Percentiles rank a stretch among this genome's conserved stretches.
phyloP scores from a whole-genome alignment of 2,113 vertebrate genomes.

The Ameiurus melas region DNA sequence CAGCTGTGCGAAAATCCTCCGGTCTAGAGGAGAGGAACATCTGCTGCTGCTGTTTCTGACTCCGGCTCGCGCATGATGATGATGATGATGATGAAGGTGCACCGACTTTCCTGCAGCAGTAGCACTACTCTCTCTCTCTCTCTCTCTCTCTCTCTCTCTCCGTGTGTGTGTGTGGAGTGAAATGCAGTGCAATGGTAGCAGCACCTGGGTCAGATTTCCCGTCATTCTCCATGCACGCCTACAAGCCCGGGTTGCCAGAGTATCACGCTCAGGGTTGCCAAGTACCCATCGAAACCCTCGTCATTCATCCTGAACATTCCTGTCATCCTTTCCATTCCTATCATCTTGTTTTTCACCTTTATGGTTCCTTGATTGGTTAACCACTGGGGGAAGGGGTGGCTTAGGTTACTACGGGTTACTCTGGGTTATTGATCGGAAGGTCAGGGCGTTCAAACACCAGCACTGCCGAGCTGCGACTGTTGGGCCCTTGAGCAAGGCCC shows the following conservation, averaged over 20 bases:
- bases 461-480: no score
- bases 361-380: background rate
- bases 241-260: slow-evolving; percentile 20
- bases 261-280: background rate
- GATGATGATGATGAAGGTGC: slow-evolving; percentile 21
- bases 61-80: background rate
- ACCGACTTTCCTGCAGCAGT: slow-evolving; percentile 11
- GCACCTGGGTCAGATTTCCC: slow-evolving; percentile 40
- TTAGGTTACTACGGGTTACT: no score
- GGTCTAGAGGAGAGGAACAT: background rate
- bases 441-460: no score
- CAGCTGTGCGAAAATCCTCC: slow-evolving; percentile 2
- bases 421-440: no score
- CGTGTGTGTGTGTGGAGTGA: background rate
- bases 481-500: no score
- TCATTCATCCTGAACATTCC: background rate
- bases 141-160: background rate
- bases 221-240: background rate
- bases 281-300: background rate
- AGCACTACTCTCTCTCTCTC: background rate
- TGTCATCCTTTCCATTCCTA: background rate
- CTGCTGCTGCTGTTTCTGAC: background rate
- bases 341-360: background rate
- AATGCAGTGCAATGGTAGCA: slow-evolving; percentile 15
- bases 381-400: no score